phyloP scores from a whole-genome alignment of 2,113 vertebrate genomes.

The Hypomesus transpacificus region DNA sequence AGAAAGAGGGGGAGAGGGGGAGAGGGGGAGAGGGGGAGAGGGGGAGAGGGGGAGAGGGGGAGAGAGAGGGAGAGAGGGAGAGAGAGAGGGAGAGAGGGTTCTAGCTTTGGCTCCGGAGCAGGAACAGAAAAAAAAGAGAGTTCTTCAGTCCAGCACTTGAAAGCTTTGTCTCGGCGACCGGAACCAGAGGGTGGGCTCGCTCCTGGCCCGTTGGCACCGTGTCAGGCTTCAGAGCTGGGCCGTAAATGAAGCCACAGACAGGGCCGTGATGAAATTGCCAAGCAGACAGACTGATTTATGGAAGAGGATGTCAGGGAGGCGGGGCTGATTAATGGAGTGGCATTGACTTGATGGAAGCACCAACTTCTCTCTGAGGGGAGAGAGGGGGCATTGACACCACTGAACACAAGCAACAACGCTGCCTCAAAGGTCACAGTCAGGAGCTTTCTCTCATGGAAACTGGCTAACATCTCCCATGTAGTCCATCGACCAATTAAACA shows the following conservation, averaged over 20 bases:
- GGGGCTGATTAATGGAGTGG: slow-evolving; percentile 29
- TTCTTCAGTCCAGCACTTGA: too few species aligned
- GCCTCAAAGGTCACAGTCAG: not conserved
- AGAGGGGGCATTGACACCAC: not conserved
- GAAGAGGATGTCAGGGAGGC: slow-evolving; percentile 1
- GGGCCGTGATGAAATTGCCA: slow-evolving; percentile 16
- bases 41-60: too few species aligned
- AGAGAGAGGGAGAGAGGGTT: too few species aligned
- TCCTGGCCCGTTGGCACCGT: not conserved
- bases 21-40: too few species aligned
- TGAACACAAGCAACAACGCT: not conserved
- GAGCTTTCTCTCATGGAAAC: not conserved
- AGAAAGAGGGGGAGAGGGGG: too few species aligned
- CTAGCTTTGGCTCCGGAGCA: too few species aligned
- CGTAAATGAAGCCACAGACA: slow-evolving; percentile 18
- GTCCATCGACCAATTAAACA: too few species aligned
- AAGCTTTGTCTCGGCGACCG: not conserved
- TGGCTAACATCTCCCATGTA: too few species aligned
- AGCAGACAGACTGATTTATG: slow-evolving; percentile 30
- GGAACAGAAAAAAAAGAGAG: too few species aligned
- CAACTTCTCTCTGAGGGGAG: slow-evolving; percentile 5
- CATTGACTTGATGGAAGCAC: slow-evolving; percentile 37
- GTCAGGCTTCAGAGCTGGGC: not conserved
- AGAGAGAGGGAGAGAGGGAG: too few species aligned
- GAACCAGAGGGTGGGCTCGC: not conserved